A percentile compares a stretch with the other conserved stretches of the same genome.
Conservation (phyloP, 2,888 invertebrate genomes). For the Dryococelus australis region DNA sequence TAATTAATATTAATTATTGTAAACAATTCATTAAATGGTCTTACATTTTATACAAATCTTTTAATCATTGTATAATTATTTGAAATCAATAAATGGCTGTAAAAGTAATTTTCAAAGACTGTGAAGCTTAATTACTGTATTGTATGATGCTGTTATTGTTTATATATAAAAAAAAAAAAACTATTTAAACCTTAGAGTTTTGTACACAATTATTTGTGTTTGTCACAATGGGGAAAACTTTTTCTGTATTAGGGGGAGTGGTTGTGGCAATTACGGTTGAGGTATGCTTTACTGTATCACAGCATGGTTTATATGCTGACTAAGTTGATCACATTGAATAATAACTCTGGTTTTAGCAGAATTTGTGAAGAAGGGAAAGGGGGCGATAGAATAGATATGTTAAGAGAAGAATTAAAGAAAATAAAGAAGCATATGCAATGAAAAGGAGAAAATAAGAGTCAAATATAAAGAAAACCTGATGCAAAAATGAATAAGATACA, state of each 20-base stretch:
- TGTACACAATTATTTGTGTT: no score
- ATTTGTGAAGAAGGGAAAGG: background rate
- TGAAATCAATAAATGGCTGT: no score
- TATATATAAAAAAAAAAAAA: no score
- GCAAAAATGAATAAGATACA: background rate
- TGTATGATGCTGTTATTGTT: no score
- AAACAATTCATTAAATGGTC: no score
- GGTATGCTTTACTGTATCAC: background rate
- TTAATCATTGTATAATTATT: no score
- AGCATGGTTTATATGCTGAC: background rate
- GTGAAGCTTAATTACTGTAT: no score
- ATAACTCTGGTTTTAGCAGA: background rate
- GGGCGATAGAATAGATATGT: background rate
- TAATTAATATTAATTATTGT: no score
- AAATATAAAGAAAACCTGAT: conserved; percentile 4
- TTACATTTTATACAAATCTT: no score
- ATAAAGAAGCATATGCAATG: background rate
- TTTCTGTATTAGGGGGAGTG: background rate
- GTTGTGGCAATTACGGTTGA: background rate
- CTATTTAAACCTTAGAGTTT: no score
- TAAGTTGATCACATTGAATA: background rate
- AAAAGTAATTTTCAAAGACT: no score
- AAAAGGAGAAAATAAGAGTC: background rate
- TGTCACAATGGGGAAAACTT: background rate
- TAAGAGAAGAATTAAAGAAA: background rate